Percentiles rank a stretch among this genome's conserved stretches.
These are phyloP conservation scores for Tauraco hartlaubi DNA, from an alignment of 2,797 vertebrate species.

Conservation along the genomic window DNA sequence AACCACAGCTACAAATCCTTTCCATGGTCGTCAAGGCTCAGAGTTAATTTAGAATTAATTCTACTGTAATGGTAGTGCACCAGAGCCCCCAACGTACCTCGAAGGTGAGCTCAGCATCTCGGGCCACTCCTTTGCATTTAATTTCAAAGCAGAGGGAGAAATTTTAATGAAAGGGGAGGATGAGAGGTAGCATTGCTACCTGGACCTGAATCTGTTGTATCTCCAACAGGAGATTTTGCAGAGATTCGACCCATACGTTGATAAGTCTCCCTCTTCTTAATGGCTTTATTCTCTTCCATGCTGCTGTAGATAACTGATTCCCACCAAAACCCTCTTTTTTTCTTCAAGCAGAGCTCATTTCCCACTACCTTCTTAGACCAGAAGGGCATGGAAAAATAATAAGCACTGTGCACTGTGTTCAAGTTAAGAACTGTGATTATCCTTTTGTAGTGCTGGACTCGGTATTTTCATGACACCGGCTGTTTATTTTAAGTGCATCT, in stretches of 20 bases:
- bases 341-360: slow-evolving; percentile 1
- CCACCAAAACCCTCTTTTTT: not conserved
- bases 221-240: not conserved
- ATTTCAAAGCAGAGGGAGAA: not conserved
- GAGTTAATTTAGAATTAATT: not conserved
- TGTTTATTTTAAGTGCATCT: slow-evolving; percentile 32
- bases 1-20: not conserved
- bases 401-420: not conserved
- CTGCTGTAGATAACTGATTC: not conserved
- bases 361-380: not conserved
- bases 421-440: not conserved
- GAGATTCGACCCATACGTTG: not conserved
- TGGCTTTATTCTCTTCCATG: not conserved
- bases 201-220: not conserved
- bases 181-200: not conserved
- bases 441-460: not conserved
- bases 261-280: not conserved
- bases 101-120: not conserved
- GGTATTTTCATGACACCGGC: not conserved
- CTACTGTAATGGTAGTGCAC: accelerated
- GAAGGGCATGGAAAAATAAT: slow-evolving; percentile 13
- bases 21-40: not conserved
- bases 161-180: not conserved
- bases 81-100: not conserved
- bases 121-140: not conserved